A percentile compares a stretch with the other conserved stretches of the same genome.
Evolutionary conservation across 2,888 invertebrate genomes (phyloP).

Genomic region (Phalangium opilio): DNA sequence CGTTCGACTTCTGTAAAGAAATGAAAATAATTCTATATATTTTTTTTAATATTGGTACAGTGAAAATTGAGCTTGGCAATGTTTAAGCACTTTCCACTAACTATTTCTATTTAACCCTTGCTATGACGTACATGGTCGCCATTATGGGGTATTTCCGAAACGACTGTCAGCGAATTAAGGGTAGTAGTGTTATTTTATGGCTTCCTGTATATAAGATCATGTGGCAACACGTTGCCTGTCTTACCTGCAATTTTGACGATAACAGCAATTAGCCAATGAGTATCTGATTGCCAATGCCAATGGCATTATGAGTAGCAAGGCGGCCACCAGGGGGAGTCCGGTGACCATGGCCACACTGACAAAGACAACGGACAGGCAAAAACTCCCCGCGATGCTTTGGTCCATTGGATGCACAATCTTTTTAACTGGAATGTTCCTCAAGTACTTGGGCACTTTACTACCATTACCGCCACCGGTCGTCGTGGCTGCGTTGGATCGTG

Average conservation of each 20-base stretch:
- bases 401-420: conserved; percentile 20
- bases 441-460: conserved; percentile 8
- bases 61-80: no score
- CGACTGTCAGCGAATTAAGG: no score
- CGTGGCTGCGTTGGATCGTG: no score
- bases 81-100: no score
- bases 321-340: conserved; percentile 33
- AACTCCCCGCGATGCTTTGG: conserved; percentile 18
- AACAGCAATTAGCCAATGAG: conserved; percentile 26
- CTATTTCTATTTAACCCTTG: no score
- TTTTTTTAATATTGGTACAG: no score
- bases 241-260: conserved; percentile 8
- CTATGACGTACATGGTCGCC: no score
- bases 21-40: no score
- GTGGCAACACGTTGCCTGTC: neutral
- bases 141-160: no score
- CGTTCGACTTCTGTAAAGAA: no score
- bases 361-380: conserved; percentile 19
- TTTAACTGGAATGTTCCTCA: conserved; percentile 13
- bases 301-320: conserved; percentile 31
- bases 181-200: conserved; percentile 34
- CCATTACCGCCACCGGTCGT: no score
- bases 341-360: conserved; percentile 24
- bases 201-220: conserved; percentile 15
- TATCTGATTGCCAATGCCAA: conserved; percentile 27